Evolutionary conservation across 2,113 vertebrate species (phyloP).

Genomic region (Motacilla tschutschensis): DNA sequence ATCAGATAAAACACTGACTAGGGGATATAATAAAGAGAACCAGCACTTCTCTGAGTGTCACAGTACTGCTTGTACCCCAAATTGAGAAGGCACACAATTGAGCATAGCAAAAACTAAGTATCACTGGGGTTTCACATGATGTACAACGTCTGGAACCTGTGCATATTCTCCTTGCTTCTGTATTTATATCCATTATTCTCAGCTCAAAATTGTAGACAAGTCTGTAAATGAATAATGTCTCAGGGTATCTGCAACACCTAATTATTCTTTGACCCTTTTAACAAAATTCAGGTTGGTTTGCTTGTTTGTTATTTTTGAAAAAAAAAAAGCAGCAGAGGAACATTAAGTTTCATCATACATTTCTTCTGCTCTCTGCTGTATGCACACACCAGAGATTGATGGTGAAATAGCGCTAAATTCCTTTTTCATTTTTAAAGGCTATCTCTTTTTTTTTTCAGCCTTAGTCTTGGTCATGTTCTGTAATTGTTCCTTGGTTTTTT

Average conservation of each 20-base stretch:
- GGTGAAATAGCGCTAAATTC: background rate
- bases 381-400: background rate
- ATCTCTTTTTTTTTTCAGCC: background rate
- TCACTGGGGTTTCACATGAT: background rate
- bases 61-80: background rate
- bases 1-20: background rate
- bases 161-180: background rate
- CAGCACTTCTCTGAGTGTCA: background rate
- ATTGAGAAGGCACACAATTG: background rate
- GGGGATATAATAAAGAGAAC: background rate
- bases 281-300: background rate
- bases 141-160: background rate
- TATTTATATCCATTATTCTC: background rate
- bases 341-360: background rate
- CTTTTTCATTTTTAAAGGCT: background rate
- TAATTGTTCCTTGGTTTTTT: background rate
- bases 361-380: background rate
- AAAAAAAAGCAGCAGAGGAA: background rate
- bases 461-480: background rate
- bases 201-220: background rate
- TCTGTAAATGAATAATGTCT: accelerated
- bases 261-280: background rate
- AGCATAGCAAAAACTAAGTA: background rate
- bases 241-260: background rate
- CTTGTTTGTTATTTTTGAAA: background rate